These are phyloP conservation scores for Eretmochelys imbricata DNA, from an alignment of 2,113 vertebrate species.

Conservation along the genomic window DNA sequence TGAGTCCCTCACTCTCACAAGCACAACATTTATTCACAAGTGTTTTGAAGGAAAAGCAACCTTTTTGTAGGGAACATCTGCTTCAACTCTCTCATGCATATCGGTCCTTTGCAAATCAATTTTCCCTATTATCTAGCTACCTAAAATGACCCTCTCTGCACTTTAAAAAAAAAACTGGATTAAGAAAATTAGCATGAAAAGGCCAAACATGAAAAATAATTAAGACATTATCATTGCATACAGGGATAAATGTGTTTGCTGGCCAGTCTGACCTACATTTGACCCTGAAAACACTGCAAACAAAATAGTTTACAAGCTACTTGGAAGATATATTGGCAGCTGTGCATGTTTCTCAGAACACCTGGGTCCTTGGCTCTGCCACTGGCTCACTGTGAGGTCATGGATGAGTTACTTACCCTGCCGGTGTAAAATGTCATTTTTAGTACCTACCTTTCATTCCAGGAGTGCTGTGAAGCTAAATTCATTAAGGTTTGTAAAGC, in stretches of 20 bases:
- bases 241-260: not conserved
- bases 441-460: conserved; percentile 25
- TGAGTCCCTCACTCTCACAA: not conserved
- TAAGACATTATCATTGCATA: not conserved
- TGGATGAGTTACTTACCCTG: not conserved
- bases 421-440: not conserved
- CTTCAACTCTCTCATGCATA: not conserved
- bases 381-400: not conserved
- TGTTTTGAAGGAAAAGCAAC: not conserved
- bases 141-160: not conserved
- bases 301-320: not conserved
- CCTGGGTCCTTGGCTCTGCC: not conserved
- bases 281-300: not conserved
- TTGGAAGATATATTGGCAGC: not conserved
- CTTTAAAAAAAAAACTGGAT: not conserved
- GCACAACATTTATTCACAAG: not conserved
- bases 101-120: not conserved
- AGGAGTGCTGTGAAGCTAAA: conserved; percentile 44
- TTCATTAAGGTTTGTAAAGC: conserved; percentile 26
- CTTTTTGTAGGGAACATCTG: not conserved
- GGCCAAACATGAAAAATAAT: rapidly evolving
- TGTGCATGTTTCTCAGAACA: not conserved
- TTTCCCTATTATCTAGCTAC: not conserved
- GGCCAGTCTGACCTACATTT: not conserved
- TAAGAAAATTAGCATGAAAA: not conserved